These are phyloP conservation scores for Cyrtonyx montezumae DNA, from an alignment of 2,113 vertebrate species.

Conservation along the genomic window DNA sequence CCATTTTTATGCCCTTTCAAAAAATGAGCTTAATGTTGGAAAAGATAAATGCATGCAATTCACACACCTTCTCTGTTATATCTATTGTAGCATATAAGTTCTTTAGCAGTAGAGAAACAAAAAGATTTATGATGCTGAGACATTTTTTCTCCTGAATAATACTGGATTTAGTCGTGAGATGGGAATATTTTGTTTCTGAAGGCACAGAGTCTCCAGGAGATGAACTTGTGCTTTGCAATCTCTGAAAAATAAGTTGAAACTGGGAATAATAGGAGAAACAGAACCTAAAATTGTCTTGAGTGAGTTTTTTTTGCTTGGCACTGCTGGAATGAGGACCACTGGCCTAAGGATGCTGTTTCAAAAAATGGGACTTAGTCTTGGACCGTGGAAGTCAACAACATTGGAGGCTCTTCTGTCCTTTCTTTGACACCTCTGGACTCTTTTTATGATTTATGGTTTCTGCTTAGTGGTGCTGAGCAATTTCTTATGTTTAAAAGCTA, in stretches of 20 bases:
- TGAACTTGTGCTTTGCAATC: not conserved
- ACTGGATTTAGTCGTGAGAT: not conserved
- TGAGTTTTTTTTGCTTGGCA: not conserved
- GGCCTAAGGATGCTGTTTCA: not conserved
- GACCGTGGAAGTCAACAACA: not conserved
- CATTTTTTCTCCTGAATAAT: not conserved
- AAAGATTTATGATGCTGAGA: not conserved
- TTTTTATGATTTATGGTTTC: not conserved
- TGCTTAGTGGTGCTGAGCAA: not conserved
- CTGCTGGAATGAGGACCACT: not conserved
- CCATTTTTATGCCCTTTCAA: not conserved
- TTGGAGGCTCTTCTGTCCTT: not conserved
- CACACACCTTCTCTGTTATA: not conserved
- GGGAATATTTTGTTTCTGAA: not conserved
- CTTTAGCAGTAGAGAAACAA: not conserved
- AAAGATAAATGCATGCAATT: not conserved
- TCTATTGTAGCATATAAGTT: not conserved
- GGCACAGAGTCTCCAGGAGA: not conserved
- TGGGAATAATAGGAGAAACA: not conserved
- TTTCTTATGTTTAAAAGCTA: not conserved
- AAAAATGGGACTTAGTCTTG: not conserved
- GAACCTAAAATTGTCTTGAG: not conserved
- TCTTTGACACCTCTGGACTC: not conserved
- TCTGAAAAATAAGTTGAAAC: not conserved
- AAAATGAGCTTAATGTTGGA: not conserved